Percentiles rank a stretch among this genome's conserved stretches.
Conservation (phyloP, 2,888 invertebrate genomes). For the Pantelozetes paolii region DNA sequence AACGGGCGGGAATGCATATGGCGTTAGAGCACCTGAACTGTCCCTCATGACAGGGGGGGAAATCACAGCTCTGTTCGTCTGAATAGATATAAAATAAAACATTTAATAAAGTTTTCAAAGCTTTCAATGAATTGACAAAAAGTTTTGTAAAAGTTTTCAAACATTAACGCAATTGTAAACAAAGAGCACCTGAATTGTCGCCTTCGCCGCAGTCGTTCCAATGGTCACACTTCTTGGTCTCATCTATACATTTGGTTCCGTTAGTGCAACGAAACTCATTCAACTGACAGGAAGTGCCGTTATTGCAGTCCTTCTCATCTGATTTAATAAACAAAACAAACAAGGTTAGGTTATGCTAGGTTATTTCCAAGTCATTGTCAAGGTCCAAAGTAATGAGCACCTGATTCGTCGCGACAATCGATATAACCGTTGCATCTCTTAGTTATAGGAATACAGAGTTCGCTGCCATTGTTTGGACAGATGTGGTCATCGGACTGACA, state of each 20-base stretch:
- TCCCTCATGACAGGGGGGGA: slow-evolving; percentile 78
- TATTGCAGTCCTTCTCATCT: slow-evolving; percentile 70
- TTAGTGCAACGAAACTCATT: slow-evolving; percentile 93
- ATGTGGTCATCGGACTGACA: slow-evolving; percentile 82
- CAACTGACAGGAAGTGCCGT: slow-evolving; percentile 65
- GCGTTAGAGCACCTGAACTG: slow-evolving; percentile 91
- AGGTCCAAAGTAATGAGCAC: too few relatives aligned
- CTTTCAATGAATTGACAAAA: too few relatives aligned
- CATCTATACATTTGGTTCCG: slow-evolving; percentile 56
- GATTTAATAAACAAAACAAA: too few relatives aligned
- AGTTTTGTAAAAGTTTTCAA: too few relatives aligned
- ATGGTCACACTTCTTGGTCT: slow-evolving; percentile 73
- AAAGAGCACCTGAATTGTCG: too few relatives aligned
- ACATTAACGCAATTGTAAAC: too few relatives aligned
- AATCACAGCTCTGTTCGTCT: slow-evolving; percentile 83
- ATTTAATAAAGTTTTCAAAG: too few relatives aligned
- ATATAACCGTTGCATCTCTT: slow-evolving; percentile 86
- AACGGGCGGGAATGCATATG: slow-evolving; percentile 75
- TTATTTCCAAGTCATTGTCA: too few relatives aligned
- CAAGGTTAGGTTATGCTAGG: too few relatives aligned
- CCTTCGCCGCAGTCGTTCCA: slow-evolving; percentile 74
- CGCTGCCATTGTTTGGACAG: slow-evolving; percentile 62
- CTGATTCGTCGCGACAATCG: slow-evolving; percentile 69
- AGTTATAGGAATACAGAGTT: slow-evolving; percentile 78
- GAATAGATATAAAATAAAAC: too few relatives aligned